These are phyloP conservation scores for Drosophila virilis DNA, from an alignment of 1,140 invertebrate species.

Conservation along the genomic window DNA sequence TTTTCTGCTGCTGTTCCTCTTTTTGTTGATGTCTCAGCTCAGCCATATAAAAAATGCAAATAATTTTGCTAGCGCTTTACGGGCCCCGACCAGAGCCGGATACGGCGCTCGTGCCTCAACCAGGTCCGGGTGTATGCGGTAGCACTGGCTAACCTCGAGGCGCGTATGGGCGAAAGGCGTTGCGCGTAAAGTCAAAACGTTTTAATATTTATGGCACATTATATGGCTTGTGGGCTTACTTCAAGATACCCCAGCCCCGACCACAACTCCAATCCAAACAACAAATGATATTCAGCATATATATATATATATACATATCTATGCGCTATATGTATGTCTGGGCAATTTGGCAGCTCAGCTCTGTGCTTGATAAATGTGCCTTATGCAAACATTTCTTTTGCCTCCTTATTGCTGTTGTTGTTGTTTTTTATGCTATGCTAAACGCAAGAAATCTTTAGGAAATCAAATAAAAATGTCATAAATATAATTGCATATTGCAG, in stretches of 20 bases:
- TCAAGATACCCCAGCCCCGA: constrained; percentile 7
- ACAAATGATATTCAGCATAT: constrained; percentile 42
- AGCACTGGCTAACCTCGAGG: constrained; percentile 30
- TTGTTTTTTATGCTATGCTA: constrained; percentile 50
- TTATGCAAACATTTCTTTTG: constrained; percentile 38
- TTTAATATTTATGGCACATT: constrained; percentile 83
- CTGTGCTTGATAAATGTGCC: constrained; percentile 49
- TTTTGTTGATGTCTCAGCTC: constrained; percentile 60
- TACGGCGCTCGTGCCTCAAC: constrained; percentile 11
- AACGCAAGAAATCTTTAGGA: constrained; percentile 72
- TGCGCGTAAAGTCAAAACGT: constrained; percentile 81
- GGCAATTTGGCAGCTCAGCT: constrained; percentile 44
- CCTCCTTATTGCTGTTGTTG: neutral
- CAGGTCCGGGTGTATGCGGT: constrained; percentile 4
- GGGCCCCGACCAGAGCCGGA: constrained; percentile 33
- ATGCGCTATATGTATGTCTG: constrained; percentile 9
- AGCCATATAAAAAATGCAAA: constrained; percentile 80
- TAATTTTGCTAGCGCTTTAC: constrained; percentile 76
- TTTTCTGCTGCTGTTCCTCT: constrained; percentile 36
- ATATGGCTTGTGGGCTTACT: constrained; percentile 80
- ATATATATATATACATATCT: constrained; percentile 7
- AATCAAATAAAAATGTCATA: constrained; percentile 77
- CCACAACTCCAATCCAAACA: constrained; percentile 1
- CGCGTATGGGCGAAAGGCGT: constrained; percentile 27
- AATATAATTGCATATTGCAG: constrained; percentile 69